Percentiles rank a stretch among this genome's conserved stretches.
phyloP scores from a whole-genome alignment of 2,113 vertebrate genomes.

The Hypomesus transpacificus region DNA sequence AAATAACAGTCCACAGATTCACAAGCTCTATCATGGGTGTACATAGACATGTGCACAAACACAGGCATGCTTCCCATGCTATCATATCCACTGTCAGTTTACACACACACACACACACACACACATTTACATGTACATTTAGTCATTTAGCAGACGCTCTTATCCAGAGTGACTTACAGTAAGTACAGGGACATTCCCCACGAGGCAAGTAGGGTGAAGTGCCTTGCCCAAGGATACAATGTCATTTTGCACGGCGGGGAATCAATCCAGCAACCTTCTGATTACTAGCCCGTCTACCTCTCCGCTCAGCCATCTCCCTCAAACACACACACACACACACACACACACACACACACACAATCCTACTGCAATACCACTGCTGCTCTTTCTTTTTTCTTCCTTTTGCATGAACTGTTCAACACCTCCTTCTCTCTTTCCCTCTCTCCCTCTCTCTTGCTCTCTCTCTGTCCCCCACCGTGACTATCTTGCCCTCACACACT shows the following conservation, averaged over 20 bases:
- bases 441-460: background rate
- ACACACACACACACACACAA: background rate
- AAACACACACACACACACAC: constrained; percentile 4
- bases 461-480: background rate
- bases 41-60: background rate
- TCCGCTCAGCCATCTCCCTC: too few species aligned
- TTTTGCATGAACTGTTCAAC: constrained; percentile 38
- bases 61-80: too few species aligned
- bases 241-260: too few species aligned
- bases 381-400: constrained; percentile 40
- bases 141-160: too few species aligned
- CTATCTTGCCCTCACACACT: background rate
- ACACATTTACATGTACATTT: constrained; percentile 15
- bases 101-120: constrained; percentile 4
- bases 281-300: too few species aligned
- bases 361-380: background rate
- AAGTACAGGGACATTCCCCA: too few species aligned
- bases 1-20: background rate
- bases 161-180: too few species aligned
- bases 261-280: too few species aligned
- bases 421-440: constrained; percentile 8
- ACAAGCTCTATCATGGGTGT: background rate
- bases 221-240: too few species aligned
- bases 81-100: too few species aligned
- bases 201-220: too few species aligned